Percentiles rank a stretch among this genome's conserved stretches.
Evolutionary conservation across 2,888 invertebrate species (phyloP).

Genomic region (Sinodicranocentrus sp.): DNA sequence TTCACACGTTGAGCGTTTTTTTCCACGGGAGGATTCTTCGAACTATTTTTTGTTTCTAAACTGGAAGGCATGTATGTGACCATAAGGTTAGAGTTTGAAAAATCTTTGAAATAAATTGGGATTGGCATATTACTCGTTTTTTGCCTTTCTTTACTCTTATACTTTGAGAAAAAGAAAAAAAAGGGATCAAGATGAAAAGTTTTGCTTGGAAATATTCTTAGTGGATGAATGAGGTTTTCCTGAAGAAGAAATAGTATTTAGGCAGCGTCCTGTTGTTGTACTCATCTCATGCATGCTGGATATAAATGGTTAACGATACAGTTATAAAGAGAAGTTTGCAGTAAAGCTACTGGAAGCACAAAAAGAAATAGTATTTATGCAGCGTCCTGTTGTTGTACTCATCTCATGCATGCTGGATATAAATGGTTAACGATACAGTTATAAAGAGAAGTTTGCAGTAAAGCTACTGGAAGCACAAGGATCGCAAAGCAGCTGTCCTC

Average conservation of each 20-base stretch:
- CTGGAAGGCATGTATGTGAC: slow-evolving; percentile 3
- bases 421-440: neutral
- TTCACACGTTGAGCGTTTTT: slow-evolving; percentile 41
- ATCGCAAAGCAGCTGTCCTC: slow-evolving; percentile 70
- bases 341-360: slow-evolving; percentile 3
- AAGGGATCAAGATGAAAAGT: slow-evolving; percentile 33
- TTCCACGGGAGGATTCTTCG: neutral
- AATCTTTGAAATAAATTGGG: slow-evolving; percentile 45
- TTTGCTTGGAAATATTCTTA: slow-evolving; percentile 10
- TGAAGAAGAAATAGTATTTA: slow-evolving; percentile 20
- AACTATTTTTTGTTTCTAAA: neutral
- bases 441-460: neutral
- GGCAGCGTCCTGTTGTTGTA: neutral
- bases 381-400: neutral
- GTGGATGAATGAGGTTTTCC: slow-evolving; percentile 30
- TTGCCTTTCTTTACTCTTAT: neutral
- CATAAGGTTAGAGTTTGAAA: slow-evolving; percentile 44
- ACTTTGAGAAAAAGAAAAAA: slow-evolving; percentile 30
- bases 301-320: neutral
- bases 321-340: neutral
- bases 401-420: slow-evolving; percentile 18
- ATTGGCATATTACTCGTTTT: slow-evolving; percentile 57
- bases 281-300: neutral
- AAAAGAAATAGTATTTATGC: slow-evolving; percentile 10
- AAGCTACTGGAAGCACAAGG: neutral